phyloP scores from a whole-genome alignment of 2,113 vertebrate genomes.

The Rhabdomys dilectus region DNA sequence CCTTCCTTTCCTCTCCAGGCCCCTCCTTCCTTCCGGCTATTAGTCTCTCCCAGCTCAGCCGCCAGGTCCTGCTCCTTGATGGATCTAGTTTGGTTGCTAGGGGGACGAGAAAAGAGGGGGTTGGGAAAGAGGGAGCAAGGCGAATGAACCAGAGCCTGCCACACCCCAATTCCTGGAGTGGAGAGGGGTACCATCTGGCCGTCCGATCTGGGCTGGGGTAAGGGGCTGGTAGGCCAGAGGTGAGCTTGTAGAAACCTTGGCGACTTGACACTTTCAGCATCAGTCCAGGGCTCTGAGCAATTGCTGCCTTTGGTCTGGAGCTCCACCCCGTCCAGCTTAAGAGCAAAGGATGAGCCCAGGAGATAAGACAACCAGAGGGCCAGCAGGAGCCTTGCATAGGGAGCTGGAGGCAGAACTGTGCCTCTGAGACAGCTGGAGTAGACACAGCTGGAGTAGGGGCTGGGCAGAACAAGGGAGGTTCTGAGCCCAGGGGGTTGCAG shows the following conservation, averaged over 20 bases:
- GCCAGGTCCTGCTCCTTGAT: conserved; percentile 74
- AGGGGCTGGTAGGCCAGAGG: background rate
- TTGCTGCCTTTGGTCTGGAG: background rate
- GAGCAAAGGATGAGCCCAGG: background rate
- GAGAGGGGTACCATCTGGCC: background rate
- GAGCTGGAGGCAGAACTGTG: background rate
- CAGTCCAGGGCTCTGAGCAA: background rate
- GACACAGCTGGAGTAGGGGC: background rate
- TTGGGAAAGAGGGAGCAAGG: background rate
- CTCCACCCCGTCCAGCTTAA: background rate
- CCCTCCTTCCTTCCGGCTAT: conserved; percentile 77
- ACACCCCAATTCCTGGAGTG: background rate
- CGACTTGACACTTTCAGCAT: background rate
- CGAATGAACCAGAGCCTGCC: background rate
- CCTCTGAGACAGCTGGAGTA: background rate
- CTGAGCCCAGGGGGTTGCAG: background rate
- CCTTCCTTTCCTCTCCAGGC: conserved; percentile 78
- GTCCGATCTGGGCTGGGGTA: background rate
- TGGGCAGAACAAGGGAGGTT: background rate
- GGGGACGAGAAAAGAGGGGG: conserved; percentile 67
- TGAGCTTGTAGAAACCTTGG: background rate
- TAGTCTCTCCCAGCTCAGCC: conserved; percentile 71
- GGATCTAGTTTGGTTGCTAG: conserved; percentile 76
- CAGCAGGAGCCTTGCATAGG: background rate
- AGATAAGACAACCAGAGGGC: background rate